These are phyloP conservation scores for Drosophila ambigua DNA, from an alignment of 1,140 invertebrate genomes.

Conservation along the genomic window DNA sequence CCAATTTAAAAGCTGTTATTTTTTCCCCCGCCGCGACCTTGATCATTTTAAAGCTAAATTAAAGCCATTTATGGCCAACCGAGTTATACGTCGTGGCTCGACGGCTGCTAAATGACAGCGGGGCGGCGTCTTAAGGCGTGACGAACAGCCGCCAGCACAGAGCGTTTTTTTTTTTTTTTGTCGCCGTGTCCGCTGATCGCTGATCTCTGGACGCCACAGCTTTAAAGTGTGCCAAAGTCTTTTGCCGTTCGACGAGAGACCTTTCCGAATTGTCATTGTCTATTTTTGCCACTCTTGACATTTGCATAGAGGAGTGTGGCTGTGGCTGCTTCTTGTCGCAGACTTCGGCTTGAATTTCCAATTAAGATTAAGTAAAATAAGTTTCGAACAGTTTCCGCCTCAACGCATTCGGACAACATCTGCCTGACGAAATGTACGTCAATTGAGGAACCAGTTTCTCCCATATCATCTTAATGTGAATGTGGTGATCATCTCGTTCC, in stretches of 20 bases:
- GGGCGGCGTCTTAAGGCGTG: constrained; percentile 74
- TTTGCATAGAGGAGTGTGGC: constrained; percentile 68
- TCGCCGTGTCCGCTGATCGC: constrained; percentile 1
- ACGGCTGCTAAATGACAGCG: constrained; percentile 65
- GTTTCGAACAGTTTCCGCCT: constrained; percentile 63
- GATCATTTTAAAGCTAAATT: constrained; percentile 62
- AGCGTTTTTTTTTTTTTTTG: constrained; percentile 17
- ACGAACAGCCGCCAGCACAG: constrained; percentile 72
- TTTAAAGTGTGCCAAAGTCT: constrained; percentile 76
- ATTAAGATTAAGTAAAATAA: constrained; percentile 70
- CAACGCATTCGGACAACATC: constrained; percentile 26
- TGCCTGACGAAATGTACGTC: constrained; percentile 60
- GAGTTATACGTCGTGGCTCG: constrained; percentile 56
- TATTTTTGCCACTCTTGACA: constrained; percentile 75
- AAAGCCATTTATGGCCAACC: constrained; percentile 74
- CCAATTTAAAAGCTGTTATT: constrained; percentile 49
- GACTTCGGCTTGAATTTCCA: constrained; percentile 56
- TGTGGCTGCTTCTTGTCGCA: constrained; percentile 17
- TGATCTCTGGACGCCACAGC: constrained; percentile 37
- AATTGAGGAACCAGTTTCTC: constrained; percentile 71
- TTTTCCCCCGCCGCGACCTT: constrained; percentile 42
- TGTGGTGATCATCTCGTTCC: constrained; percentile 29
- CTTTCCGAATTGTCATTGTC: constrained; percentile 75
- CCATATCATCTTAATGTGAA: constrained; percentile 35
- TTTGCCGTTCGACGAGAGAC: constrained; percentile 65